Conservation (phyloP, 23 tunicate species). For the Trididemnum clinides region DNA sequence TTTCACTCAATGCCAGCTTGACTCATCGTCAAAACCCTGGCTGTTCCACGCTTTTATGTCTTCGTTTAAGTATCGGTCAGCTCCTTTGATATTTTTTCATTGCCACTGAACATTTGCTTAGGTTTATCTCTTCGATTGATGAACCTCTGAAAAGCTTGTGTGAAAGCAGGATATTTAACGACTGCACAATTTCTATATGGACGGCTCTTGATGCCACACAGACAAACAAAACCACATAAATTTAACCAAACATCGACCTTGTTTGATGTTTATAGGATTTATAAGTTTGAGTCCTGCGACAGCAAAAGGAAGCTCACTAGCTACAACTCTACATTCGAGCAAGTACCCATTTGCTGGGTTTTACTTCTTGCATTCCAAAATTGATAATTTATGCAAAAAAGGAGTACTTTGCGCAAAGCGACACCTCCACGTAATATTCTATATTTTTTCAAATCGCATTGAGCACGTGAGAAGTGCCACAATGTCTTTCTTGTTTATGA, state of each 20-base stretch:
- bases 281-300: background rate
- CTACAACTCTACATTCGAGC: background rate
- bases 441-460: no score
- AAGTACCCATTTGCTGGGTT: conserved; percentile 16
- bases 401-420: background rate
- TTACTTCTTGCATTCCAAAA: background rate
- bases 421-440: no score
- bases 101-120: background rate
- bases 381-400: background rate
- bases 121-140: background rate
- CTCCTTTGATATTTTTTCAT: conserved; percentile 8
- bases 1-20: background rate
- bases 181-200: conserved; percentile 21
- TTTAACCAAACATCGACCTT: conserved; percentile 39
- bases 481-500: no score
- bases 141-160: conserved; percentile 29
- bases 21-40: background rate
- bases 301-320: conserved; percentile 11
- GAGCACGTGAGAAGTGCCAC: no score
- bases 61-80: conserved; percentile 13
- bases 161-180: conserved; percentile 10
- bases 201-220: conserved; percentile 39
- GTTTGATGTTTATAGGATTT: conserved; percentile 24
- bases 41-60: conserved; percentile 18
- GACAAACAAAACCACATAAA: conserved; percentile 21